phyloP scores from a whole-genome alignment of 2,113 vertebrate species.

The Psittacara wagleri region DNA sequence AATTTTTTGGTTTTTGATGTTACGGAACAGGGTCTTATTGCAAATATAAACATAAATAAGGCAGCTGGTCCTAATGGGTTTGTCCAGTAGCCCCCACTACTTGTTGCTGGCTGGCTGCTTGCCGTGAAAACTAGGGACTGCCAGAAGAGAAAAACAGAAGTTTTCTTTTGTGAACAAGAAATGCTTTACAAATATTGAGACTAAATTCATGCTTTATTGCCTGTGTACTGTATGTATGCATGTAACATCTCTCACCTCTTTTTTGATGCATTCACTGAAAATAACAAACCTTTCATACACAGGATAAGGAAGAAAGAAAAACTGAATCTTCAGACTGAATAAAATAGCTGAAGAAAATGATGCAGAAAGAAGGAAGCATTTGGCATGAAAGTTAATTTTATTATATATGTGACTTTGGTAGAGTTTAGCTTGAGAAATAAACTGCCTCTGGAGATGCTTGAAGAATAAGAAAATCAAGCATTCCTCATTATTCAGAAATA shows the following conservation, averaged over 20 bases:
- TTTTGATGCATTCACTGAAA: neutral
- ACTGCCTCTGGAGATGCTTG: neutral
- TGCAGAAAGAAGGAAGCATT: neutral
- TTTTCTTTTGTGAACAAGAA: neutral
- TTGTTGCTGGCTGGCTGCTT: neutral
- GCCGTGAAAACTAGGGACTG: neutral
- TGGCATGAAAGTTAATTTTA: neutral
- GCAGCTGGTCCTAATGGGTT: neutral
- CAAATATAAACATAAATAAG: neutral
- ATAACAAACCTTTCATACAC: neutral
- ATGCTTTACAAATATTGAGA: neutral
- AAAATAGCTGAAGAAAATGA: neutral
- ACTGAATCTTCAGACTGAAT: neutral
- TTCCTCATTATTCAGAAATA: neutral
- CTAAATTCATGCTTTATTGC: neutral
- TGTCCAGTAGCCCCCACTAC: neutral
- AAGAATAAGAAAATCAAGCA: neutral
- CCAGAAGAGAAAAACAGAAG: neutral
- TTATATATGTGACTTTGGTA: neutral
- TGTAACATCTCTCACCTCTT: neutral
- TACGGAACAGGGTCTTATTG: neutral
- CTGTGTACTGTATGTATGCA: neutral
- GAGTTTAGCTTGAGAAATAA: neutral
- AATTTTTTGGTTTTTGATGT: neutral
- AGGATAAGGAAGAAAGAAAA: neutral